Evolutionary conservation across 2,797 vertebrate species (phyloP), one percentile per base, ranked within the genome.

Genomic region (Coranthus polyacanthus): DNA sequence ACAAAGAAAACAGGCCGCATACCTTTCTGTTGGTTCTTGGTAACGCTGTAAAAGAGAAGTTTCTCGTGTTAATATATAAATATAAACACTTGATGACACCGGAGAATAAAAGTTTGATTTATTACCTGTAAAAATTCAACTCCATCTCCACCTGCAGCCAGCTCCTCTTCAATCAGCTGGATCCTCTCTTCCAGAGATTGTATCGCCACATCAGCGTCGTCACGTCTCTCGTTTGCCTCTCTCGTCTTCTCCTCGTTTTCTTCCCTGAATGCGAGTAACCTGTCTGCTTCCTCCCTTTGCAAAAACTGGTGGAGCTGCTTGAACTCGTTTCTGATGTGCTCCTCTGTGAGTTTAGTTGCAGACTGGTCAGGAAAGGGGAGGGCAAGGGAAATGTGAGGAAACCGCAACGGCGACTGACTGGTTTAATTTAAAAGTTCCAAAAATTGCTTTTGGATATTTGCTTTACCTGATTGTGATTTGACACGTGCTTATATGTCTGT

Each of bases 221-320:
- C 54, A 3, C 18, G 46, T 47, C 52, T 79, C 22, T 86, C 37
- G 1, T 75, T 67, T 18, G 72, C 57, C 16, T 52, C 49, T 29
- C 50, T 68, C 9, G 16, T 77, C 58, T 61, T 88, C 66, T 89
- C 43, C 47, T 88, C 64, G 41, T 55, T 56, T 61, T 87, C 42
- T 69, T 87, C 12, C 85, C 70, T 59, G 77, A 90, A 51, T 15
- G 66, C 58, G 77, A 68, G 21, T 44, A 84, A 15, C 68, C 82
- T 81, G 85, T 66, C 49, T 80, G 37, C 44, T 74, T 82, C 79
- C 87, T 83, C 91, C 63, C 93, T 83, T 68, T 79, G 88, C 68
- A 93, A 75, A 76, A 92, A 91, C 57, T 83, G 75, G 55, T 88
- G 88, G 64, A 95, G 77, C 62, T 88, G 90, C 61, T 92, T 72